Evolutionary conservation across 2,888 invertebrate genomes (phyloP), one percentile per base, ranked within the genome.

Genomic region (Perizoma affinitatum): DNA sequence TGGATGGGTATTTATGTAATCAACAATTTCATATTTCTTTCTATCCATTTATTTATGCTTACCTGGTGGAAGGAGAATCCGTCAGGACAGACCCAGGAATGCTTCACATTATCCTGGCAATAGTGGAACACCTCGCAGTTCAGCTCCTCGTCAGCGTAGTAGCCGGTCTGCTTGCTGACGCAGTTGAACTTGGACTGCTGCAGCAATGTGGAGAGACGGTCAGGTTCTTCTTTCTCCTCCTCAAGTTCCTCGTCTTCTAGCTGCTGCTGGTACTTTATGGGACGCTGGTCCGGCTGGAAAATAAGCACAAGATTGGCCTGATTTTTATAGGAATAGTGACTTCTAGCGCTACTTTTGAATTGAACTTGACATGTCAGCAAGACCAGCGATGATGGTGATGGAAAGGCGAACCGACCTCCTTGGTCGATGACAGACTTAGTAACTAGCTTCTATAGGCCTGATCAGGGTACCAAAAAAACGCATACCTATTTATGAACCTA

Each of bases 111-210:
- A 72, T 97, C 97, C 80, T 97, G 97, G 80, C 98, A 98, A 86
- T 98, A 98, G 82, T 98, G 98, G 94, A 98, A 98, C 43, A 98
- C 97, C 87, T 98, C 97, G 79, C 98, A 98, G 75, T 95, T 95
- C 34, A 98, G 93, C 47, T 96, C 96, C 76, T 97, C 96, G 78
- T 98, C 98, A 35, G 98, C 98, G 80, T 98, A 98, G 88, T 98
- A 98, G 6, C 98, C 98, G 8, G 96, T 96, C 79, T 96, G 96
- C 79, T 96, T 96, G 74, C 94, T 94, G 43, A 93, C 93, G 83
- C 98, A 98, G 78, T 94, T 94, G 85, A 98, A 98, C 82, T 96
- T 96, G 63, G 97, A 97, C 83, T 97, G 96, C 55, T 96, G 96
- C 62, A 98, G 93, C 51, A 98, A 93, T 45, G 95, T 86, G 9